Conservation (phyloP, 1,140 invertebrate genomes). For the Brachionus asplanchnoidis region DNA sequence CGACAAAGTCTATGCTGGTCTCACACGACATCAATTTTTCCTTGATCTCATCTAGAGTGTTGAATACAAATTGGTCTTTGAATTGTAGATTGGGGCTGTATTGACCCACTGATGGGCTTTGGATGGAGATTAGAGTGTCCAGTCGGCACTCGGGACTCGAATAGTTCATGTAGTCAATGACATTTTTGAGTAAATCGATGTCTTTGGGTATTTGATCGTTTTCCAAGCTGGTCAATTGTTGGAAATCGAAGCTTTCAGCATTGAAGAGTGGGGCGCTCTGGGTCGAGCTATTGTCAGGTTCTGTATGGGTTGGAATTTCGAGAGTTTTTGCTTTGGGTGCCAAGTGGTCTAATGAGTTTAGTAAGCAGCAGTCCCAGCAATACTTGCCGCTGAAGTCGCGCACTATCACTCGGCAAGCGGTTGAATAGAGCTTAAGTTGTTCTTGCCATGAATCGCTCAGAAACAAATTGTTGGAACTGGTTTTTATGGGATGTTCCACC, state of each 20-base stretch:
- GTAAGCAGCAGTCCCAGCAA: conserved; percentile 86
- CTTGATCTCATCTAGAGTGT: not conserved
- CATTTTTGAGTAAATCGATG: not conserved
- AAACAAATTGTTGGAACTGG: not conserved
- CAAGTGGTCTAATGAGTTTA: conserved; percentile 63
- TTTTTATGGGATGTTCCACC: conserved; percentile 72
- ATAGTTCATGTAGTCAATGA: conserved; percentile 4
- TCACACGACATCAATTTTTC: not conserved
- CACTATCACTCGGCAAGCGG: conserved; percentile 74
- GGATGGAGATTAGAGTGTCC: not conserved
- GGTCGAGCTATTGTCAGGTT: not conserved
- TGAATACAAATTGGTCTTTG: not conserved
- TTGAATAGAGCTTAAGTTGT: conserved; percentile 44
- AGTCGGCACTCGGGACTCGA: conserved; percentile 18
- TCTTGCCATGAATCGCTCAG: conserved; percentile 4
- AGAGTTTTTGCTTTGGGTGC: not conserved
- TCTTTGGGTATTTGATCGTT: conserved; percentile 4
- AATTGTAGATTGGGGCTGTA: not conserved
- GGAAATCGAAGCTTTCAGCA: not conserved
- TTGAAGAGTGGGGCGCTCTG: not conserved
- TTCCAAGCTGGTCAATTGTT: not conserved
- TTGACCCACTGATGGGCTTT: not conserved
- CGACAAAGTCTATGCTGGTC: not conserved
- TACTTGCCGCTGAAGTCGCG: conserved; percentile 91
- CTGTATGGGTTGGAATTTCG: not conserved